Evolutionary conservation across 1,140 invertebrate species (phyloP), one percentile per base, ranked within the genome.

Genomic region (Zaprionus davidi): DNA sequence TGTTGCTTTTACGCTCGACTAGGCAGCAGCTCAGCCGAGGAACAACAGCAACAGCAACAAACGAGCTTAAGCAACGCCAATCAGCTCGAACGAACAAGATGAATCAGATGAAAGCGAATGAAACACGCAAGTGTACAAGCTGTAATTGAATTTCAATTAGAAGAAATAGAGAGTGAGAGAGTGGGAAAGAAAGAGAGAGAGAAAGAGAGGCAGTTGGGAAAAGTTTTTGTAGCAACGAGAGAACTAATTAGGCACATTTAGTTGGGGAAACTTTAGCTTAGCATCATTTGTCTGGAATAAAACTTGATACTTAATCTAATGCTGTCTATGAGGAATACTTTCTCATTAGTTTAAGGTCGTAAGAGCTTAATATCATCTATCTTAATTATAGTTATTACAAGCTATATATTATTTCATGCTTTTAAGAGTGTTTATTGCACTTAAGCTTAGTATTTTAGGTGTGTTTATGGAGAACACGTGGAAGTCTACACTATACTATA

Each of bases 51-150:
- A 17, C 31, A 65, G 41, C 5, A 51, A 73, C 28, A 7, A 67
- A 56, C 57, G 2, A 55, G 49, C 51, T 69, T 69, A 66, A 41
- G 65, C n/a, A 55, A 63, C 22, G n/a, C 22, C 60, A 64, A 36
- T 41, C 36, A 59, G 31, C 26, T 44, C 51, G n/a, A 69, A 46
- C 62, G 3, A 31, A 22, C 34, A 11, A 28, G 31, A 31, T 34
- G 57, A 67, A 67, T 67, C 28, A 22, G 5, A 57, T 22, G 59
- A 28, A 46, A 44, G 41, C 34, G 36, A 22, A 24, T 24, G 24
- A 31, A 55, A 55, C 36, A n/a, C 24, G 51, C 51, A 67, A 12
- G 44, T 49, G 20, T 26, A n/a, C 28, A 53, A 65, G 28, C 62
- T 34, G 13, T 53, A 65, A 36, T 34, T 13, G 31, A 67, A 58